phyloP scores from a whole-genome alignment of 92 coral and sea anemone genomes.

The Muricea muricata region DNA sequence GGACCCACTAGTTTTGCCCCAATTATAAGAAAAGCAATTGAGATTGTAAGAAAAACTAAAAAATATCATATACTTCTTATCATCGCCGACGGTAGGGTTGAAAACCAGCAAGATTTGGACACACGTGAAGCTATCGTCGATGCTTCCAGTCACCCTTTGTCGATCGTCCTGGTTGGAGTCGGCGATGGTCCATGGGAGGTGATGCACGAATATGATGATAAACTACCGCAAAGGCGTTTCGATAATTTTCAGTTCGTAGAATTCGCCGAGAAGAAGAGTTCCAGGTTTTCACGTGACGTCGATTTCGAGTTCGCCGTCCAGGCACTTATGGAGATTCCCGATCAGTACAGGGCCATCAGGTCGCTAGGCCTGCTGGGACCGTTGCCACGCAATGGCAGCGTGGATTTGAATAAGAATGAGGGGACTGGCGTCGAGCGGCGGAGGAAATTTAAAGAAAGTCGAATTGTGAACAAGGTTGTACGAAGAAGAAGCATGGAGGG shows the following conservation, averaged over 20 bases:
- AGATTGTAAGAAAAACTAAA: constrained; percentile 71
- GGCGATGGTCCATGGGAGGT: constrained; percentile 99
- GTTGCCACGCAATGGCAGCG: constrained; percentile 21
- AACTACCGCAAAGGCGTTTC: constrained; percentile 82
- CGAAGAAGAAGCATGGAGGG: constrained; percentile 8
- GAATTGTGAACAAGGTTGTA: not conserved
- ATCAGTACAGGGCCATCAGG: constrained; percentile 81
- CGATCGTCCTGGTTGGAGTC: constrained; percentile 90
- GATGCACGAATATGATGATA: constrained; percentile 91
- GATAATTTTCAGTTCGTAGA: constrained; percentile 98
- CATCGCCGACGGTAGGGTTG: constrained; percentile 95
- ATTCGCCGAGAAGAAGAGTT: constrained; percentile 66
- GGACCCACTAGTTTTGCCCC: constrained; percentile 98
- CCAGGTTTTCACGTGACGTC: constrained; percentile 60
- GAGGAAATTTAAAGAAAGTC: not conserved
- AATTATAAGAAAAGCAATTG: constrained; percentile 84
- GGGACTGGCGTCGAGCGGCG: not conserved
- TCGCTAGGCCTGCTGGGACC: constrained; percentile 71
- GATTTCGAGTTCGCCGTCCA: constrained; percentile 91
- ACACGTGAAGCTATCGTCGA: constrained; percentile 87
- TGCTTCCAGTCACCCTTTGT: constrained; percentile 86
- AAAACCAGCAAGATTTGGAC: constrained; percentile 80
- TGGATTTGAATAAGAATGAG: not conserved
- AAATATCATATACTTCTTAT: constrained; percentile 83
- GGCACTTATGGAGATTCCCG: constrained; percentile 97